Base-by-base conservation (phyloP, 2,888 invertebrate species). In the Leptinotarsa juncta region DNA sequence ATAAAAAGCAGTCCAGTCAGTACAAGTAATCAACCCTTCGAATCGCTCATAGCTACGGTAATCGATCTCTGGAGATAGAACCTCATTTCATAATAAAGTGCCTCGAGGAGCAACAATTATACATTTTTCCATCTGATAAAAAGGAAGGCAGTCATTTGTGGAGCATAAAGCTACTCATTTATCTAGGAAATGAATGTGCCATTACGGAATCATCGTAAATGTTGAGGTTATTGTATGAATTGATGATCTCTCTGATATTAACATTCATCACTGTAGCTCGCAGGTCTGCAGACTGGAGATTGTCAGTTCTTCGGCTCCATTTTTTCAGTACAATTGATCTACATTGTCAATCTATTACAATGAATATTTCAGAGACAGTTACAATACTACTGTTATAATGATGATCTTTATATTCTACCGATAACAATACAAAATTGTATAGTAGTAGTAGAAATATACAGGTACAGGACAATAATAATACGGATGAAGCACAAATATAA, bases 151-250 rank as follows among this genome's bases (percentile, higher is more conserved):
- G 42, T 62, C n/a, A 62, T 62, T 62, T 32, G 62, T 16, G 32
- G n/a, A 15, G 62, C 26, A 62, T 32, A 32, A 32, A 62, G 62
- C 16, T 42, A n/a, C 62, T 62, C 62, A 42, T 62, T 62, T 16
- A 32, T 32, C 62, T 32, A 62, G 62, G 62, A 62, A 62, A 62
- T 62, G 15, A n/a, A n/a, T 32, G 62, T 32, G 62, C n/a, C 12
- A 32, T 62, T 62, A 62, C n/a, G 32, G 32, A 62, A 62, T 62
- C 62, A 62, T 62, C 62, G 32, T 62, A n/a, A 62, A 42, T 62
- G 32, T 62, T 14, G 62, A 20, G 62, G 62, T 42, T 62, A 62
- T 62, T 62, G n/a, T 26, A 32, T 26, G 32, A 62, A 15, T 32
- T 62, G n/a, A 16, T 15, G 14, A 62, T 62, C 18, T 2, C n/a